Evolutionary conservation across 1,140 invertebrate species (phyloP).

Genomic region (Bradysia coprophila): DNA sequence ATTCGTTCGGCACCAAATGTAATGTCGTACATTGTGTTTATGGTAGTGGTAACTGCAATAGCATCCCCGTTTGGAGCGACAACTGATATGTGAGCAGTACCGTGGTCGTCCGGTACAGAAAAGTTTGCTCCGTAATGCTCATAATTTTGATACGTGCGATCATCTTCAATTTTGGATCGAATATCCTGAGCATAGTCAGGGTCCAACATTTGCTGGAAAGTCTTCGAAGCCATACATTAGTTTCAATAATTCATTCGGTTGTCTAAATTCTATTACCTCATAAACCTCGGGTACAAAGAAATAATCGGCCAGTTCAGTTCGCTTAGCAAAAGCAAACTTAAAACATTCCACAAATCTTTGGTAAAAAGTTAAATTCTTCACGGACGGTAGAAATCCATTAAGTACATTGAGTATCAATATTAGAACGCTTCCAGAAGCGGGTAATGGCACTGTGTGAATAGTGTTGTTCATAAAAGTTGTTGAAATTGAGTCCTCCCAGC

Average conservation of each 20-base stretch:
- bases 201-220: background rate
- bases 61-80: conserved; percentile 69
- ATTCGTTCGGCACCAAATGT: conserved; percentile 6
- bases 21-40: conserved; percentile 60
- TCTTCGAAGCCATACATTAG: conserved; percentile 13
- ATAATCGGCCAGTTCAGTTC: conserved; percentile 43
- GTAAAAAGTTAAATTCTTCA: conserved; percentile 62
- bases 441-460: conserved; percentile 51
- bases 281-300: background rate
- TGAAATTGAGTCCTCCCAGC: conserved; percentile 33
- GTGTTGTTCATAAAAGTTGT: conserved; percentile 29
- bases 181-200: conserved; percentile 36
- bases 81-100: conserved; percentile 74
- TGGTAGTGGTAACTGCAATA: conserved; percentile 72
- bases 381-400: conserved; percentile 47
- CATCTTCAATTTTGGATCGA: conserved; percentile 35
- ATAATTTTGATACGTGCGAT: conserved; percentile 44
- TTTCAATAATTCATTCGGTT: no score
- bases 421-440: conserved; percentile 57
- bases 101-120: conserved; percentile 46
- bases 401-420: conserved; percentile 68
- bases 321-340: conserved; percentile 82
- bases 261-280: conserved; percentile 50
- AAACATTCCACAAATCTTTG: conserved; percentile 80
- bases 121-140: conserved; percentile 49